Evolutionary conservation across 1,140 invertebrate species (phyloP), one percentile per base, ranked within the genome.

Genomic region (Caligus rogercresseyi): DNA sequence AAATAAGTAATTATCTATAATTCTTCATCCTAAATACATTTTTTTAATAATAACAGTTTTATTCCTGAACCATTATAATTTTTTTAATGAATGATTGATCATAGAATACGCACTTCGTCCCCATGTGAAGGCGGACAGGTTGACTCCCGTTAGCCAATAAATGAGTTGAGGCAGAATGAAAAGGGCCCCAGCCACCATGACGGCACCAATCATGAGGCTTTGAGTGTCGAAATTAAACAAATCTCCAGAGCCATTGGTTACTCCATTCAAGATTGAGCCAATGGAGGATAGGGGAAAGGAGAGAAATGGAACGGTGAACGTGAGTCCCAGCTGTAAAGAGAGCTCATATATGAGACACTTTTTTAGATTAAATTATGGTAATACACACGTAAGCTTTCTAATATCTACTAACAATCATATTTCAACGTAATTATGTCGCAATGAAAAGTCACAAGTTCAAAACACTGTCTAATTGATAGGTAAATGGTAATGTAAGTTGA

Each of bases 141-240:
- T 61, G 3, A 61, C 25, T 51, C 58, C 58, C 3, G 58, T 61
- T 7, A 61, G 26, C 58, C 58, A 61, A 61, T 61, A 61, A 26
- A 61, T 61, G 19, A 61, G 13, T 21, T 61, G 58, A 15, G 58
- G 58, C 2, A 61, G 43, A 11, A 61, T 55, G 18, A 61, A 61
- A 11, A 61, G n/a, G 7, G 25, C 13, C n/a, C 16, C 58, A 3
- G 16, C 26, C 11, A 25, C 58, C 7, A 61, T 61, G 7, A 61
- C 11, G 11, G 25, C 58, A 11, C 18, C n/a, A 23, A 25, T 61
- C 11, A 61, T 61, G 7, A 61, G 13, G 24, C 19, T 25, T 18
- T 7, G 11, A 3, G 58, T 61, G 18, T 61, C 58, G n/a, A 51
- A 54, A 23, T 54, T 54, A 23, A 54, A 54, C n/a, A 54, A 54